Conservation (phyloP, 2,113 vertebrate genomes). For the Ia io region DNA sequence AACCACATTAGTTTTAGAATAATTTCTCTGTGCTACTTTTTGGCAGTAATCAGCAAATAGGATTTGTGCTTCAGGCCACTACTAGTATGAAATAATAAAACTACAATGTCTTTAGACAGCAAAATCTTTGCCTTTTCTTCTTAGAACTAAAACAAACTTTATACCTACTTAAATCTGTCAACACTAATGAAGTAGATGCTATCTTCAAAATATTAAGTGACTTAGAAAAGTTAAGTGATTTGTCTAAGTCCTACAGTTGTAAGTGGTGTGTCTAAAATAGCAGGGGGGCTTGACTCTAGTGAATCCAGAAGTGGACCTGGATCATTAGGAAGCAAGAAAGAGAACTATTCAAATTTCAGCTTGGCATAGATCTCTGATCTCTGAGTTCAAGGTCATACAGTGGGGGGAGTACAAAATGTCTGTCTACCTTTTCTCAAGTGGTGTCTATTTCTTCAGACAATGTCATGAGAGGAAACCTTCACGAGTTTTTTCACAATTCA, state of each 20-base stretch:
- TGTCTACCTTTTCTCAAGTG: not conserved
- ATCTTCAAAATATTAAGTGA: conserved; percentile 1
- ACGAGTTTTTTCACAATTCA: not conserved
- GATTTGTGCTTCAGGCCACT: conserved; percentile 20
- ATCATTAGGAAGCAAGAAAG: not conserved
- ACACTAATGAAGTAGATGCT: not conserved
- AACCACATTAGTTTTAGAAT: conserved; percentile 61
- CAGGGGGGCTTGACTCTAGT: not conserved
- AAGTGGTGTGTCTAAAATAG: not conserved
- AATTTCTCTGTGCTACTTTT: conserved; percentile 39
- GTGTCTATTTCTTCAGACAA: not conserved
- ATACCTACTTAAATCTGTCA: not conserved
- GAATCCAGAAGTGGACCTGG: not conserved
- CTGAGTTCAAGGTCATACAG: not conserved
- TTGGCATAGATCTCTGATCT: not conserved
- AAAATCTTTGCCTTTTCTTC: not conserved
- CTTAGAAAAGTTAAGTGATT: not conserved
- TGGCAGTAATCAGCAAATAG: conserved; percentile 54
- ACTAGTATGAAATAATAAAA: conserved; percentile 12
- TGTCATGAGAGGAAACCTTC: not conserved
- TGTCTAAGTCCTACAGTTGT: not conserved
- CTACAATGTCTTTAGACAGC: not conserved
- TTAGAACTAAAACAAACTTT: conserved; percentile 26
- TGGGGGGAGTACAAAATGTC: not conserved
- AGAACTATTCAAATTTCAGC: not conserved